Evolutionary conservation across 2,797 vertebrate genomes (phyloP).

Genomic region (Gymnopithys bicolor): DNA sequence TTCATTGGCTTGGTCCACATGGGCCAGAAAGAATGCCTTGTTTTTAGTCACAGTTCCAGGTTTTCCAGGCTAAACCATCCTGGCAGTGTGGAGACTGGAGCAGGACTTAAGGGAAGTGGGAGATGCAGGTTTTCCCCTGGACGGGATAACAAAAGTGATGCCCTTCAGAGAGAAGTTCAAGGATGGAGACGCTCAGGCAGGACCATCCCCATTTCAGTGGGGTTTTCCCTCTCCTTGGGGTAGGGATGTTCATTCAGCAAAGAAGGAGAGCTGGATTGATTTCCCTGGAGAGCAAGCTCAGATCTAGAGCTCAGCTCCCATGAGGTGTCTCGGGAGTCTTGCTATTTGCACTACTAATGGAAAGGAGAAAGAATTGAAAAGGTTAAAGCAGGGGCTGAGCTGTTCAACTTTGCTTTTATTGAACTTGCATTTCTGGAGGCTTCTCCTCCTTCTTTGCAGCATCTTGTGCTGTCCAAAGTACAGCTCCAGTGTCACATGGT

Average conservation of each 20-base stretch:
- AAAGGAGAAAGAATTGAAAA: constrained; percentile 13
- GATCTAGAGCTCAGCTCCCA: neutral
- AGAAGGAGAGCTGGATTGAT: constrained; percentile 10
- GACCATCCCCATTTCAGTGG: neutral
- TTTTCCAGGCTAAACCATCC: neutral
- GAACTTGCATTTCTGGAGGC: neutral
- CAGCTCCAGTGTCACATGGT: fast-evolving
- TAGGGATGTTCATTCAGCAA: neutral
- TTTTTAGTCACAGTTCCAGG: neutral
- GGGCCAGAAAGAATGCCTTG: neutral
- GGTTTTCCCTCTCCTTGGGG: neutral
- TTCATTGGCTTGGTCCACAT: neutral
- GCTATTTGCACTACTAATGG: constrained; percentile 47
- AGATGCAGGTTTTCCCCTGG: neutral
- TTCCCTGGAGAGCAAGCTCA: constrained; percentile 20
- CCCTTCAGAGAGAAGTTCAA: neutral
- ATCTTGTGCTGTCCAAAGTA: neutral
- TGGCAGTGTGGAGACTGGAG: neutral
- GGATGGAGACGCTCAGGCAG: neutral
- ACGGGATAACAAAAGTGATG: neutral
- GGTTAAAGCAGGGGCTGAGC: constrained; percentile 18
- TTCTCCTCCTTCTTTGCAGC: neutral
- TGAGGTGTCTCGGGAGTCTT: neutral
- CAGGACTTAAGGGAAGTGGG: neutral
- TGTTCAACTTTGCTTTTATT: neutral